These are phyloP conservation scores for Benthosema pterotum DNA, from an alignment of 2,797 vertebrate genomes.

Conservation along the genomic window DNA sequence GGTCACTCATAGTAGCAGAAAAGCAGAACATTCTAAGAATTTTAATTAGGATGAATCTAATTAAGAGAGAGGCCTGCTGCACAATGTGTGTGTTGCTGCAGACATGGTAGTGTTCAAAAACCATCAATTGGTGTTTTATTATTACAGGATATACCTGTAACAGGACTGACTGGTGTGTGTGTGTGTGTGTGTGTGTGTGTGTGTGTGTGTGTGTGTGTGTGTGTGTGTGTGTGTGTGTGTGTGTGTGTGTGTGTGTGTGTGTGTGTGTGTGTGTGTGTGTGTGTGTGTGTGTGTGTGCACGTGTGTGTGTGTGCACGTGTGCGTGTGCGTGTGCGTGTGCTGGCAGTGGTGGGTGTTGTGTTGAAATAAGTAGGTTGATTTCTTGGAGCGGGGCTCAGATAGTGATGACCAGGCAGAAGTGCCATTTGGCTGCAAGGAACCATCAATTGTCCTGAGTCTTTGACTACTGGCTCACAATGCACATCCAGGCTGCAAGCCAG, in stretches of 20 bases:
- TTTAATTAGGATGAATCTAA: no score
- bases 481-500: constrained; percentile 41
- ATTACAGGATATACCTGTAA: no score
- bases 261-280: constrained; percentile 9
- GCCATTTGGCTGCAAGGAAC: constrained; percentile 55
- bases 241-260: background rate
- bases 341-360: background rate
- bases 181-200: constrained; percentile 1
- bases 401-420: constrained; percentile 44
- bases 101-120: no score
- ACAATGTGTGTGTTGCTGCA: no score
- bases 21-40: no score
- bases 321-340: background rate
- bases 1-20: no score
- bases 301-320: background rate
- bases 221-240: background rate
- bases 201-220: background rate
- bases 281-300: background rate
- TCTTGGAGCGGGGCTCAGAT: constrained; percentile 24
- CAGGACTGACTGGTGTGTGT: no score
- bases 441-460: constrained; percentile 48
- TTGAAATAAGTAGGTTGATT: constrained; percentile 27
- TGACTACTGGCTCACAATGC: constrained; percentile 43
- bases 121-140: no score
- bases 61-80: no score